These are phyloP conservation scores for Vimba vimba DNA, from an alignment of 2,113 vertebrate species.

Conservation along the genomic window DNA sequence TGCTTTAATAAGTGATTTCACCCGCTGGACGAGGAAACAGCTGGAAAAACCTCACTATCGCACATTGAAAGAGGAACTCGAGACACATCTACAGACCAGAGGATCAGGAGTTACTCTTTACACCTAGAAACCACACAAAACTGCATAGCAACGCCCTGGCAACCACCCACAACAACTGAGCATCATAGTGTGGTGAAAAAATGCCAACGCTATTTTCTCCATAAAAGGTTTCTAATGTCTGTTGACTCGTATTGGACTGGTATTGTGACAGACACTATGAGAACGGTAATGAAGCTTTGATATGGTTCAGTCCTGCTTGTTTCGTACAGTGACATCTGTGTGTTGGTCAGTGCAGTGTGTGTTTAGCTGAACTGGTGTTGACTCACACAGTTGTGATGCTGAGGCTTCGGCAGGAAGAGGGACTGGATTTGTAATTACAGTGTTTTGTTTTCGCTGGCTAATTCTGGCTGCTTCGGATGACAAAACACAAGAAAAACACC, in stretches of 20 bases:
- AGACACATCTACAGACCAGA: too few relatives aligned
- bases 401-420: slow-evolving; percentile 15
- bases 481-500: slow-evolving; percentile 1
- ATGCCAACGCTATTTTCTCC: background rate
- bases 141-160: too few relatives aligned
- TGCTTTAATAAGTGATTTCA: too few relatives aligned
- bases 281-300: background rate
- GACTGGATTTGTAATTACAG: slow-evolving; percentile 48
- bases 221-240: background rate
- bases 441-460: slow-evolving; percentile 14
- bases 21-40: too few relatives aligned
- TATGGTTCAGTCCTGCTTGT: background rate
- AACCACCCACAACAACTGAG: background rate
- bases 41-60: too few relatives aligned
- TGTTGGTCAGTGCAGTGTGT: background rate
- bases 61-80: too few relatives aligned
- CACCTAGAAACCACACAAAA: too few relatives aligned
- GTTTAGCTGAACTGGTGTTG: slow-evolving; percentile 22
- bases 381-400: slow-evolving; percentile 21
- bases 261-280: background rate
- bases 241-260: background rate
- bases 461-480: slow-evolving; percentile 40
- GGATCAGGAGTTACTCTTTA: too few relatives aligned
- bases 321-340: background rate
- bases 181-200: background rate